Base-by-base conservation (phyloP, 2,113 vertebrate genomes). In the Ammodytes dubius region DNA sequence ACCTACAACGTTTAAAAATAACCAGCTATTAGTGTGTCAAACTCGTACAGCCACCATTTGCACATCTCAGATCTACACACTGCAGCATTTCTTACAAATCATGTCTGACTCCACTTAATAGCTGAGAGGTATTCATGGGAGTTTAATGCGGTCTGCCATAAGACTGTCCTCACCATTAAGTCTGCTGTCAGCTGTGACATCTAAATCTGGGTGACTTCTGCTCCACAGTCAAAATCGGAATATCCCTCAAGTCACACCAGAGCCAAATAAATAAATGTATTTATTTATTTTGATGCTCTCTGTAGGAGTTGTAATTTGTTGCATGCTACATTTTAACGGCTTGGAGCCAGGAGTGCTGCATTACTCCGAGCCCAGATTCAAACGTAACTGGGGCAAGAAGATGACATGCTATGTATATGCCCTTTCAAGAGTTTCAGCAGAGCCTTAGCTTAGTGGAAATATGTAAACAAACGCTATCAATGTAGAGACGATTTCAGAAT, bases 171-270 rank as follows among this genome's bases (percentile, higher is more conserved):
- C 71, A 19, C 15, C 80, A 63, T 82, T 69, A 52, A 19, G 50
- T 78, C 79, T 65, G 60, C 77, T 77, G 90, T 85, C 80, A 89
- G 81, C 73, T 89, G 73, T 78, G 63, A 90, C 81, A 46, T 88
- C 78, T 85, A 90, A 81, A 89, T 87, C 81, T 82, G 78, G 73
- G 50, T 8, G 54, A 85, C 81, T 77, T 79, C 58, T 61, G 72
- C 47, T 76, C 65, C 43, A 54, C 53, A 54, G 71, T 74, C 57
- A 47, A 87, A 81, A 74, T 17, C 27, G 52, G 73, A 87, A 74
- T 82, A 75, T 83, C 70, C 56, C 35, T 61, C 59, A 78, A 5
- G 43, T 84, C 68, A 78, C 43, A 37, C 19, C 19, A 0, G 2
- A 46, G 42, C 42, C 40, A 69, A 40, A n/a, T 6, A 77, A 45